A percentile compares a stretch with the other conserved stretches of the same genome.
phyloP scores from a whole-genome alignment of 2,797 vertebrate species.

The Luscinia megarhynchos region DNA sequence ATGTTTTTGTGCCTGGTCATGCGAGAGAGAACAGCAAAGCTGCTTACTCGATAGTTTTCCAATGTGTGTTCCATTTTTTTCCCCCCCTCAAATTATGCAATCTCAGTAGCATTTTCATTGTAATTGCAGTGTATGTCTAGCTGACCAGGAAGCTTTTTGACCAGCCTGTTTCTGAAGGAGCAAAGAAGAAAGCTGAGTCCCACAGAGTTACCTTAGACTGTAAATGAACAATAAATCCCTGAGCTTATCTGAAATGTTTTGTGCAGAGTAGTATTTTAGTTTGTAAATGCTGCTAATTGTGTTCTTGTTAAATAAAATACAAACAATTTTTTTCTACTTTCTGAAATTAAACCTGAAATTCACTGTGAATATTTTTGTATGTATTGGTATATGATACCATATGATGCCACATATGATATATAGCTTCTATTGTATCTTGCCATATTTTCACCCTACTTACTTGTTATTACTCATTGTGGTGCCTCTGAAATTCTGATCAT shows the following conservation, averaged over 20 bases:
- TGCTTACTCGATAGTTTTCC: neutral
- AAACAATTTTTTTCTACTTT: neutral
- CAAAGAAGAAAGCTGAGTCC: neutral
- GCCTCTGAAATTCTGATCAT: neutral
- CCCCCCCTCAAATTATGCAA: fast-evolving
- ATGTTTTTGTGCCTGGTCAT: neutral
- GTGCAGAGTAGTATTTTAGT: neutral
- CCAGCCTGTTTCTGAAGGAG: neutral
- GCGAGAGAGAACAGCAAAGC: neutral
- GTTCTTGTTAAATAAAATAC: neutral
- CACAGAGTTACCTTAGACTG: neutral
- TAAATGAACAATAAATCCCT: neutral
- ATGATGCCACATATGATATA: neutral
- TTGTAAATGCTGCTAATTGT: neutral
- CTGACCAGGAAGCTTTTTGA: neutral
- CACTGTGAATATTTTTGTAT: neutral
- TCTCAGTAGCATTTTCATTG: neutral
- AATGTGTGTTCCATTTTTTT: neutral
- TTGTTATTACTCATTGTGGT: neutral
- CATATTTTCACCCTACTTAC: neutral
- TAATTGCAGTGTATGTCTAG: neutral
- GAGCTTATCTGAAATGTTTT: neutral
- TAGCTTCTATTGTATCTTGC: neutral
- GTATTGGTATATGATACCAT: neutral
- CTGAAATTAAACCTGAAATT: neutral